Evolutionary conservation across 2,797 vertebrate genomes (phyloP), one percentile per base, ranked within the genome.

Genomic region (Capromys pilorides): DNA sequence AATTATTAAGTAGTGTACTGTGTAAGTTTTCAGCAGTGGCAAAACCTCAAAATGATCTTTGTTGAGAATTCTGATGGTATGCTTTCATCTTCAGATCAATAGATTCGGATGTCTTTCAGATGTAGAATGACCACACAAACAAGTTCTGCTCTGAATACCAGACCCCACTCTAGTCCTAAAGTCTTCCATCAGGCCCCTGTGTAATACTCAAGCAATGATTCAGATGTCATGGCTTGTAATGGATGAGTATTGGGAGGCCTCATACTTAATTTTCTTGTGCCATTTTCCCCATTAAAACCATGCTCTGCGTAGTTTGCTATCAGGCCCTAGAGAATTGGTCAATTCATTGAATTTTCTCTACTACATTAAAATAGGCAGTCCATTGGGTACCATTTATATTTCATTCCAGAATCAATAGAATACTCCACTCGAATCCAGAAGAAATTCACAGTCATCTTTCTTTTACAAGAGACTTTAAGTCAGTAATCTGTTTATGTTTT

Each of bases 341-440:
- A 92, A 95, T 87, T 91, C 84, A 88, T 81, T 95, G 82, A 83
- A 96, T 94, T 96, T 95, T 10, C 75, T 93, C 31, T 89, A 67
- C 89, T 94, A 80, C 85, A 49, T 94, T 96, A 94, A 93, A 94
- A 90, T 6, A 95, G 80, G 59, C 11, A 88, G 33, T 66, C 79
- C 79, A 57, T 54, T 93, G 94, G 71, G 39, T 81, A 54, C 71
- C 13, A 88, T 67, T 91, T 84, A 67, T n/a, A 90, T 88, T 94
- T 96, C 66, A 89, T 84, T 86, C 26, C 31, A 86, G 85, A 94
- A 95, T 92, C 92, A 96, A 78, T 49, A 93, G 49, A 90, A 73
- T 9, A 73, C 61, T 84, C 28, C 62, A 83, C 87, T 93, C 64
- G 91, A 14, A 83, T 45, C 57, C 71, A 69, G 71, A 66, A 93